These are phyloP conservation scores for Saturnia japonica DNA, from an alignment of 2,888 invertebrate species.

Conservation along the genomic window DNA sequence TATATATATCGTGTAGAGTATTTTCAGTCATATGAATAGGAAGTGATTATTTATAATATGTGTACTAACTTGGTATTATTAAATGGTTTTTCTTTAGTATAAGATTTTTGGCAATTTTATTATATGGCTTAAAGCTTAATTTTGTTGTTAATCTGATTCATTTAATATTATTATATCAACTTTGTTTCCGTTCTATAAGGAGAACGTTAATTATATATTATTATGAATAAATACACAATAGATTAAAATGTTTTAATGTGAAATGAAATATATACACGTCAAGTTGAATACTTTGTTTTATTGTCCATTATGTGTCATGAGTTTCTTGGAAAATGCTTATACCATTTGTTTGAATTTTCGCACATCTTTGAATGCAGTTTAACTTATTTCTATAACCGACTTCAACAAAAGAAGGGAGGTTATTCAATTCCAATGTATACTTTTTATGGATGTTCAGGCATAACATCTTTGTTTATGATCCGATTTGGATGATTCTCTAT, in stretches of 20 bases:
- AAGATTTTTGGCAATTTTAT: neutral
- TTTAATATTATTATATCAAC: conserved; percentile 36
- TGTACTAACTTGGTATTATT: conserved; percentile 6
- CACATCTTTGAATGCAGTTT: too few species aligned
- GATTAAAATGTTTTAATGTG: conserved; percentile 68
- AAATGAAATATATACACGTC: conserved; percentile 58
- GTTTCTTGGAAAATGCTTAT: too few species aligned
- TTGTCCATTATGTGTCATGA: conserved; percentile 14
- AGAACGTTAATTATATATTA: conserved; percentile 54
- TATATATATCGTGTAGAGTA: neutral
- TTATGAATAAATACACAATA: conserved; percentile 55
- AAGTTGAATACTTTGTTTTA: conserved; percentile 37
- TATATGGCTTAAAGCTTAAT: conserved; percentile 48
- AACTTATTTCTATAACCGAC: too few species aligned
- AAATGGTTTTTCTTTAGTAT: neutral
- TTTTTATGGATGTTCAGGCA: too few species aligned
- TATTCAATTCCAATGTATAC: too few species aligned
- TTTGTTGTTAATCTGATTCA: conserved; percentile 41
- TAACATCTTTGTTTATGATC: too few species aligned
- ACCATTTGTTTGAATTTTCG: too few species aligned
- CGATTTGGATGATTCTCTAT: too few species aligned
- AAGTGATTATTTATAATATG: neutral
- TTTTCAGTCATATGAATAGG: neutral
- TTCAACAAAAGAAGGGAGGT: too few species aligned
- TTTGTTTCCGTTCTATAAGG: conserved; percentile 49